phyloP scores from a whole-genome alignment of 2,888 invertebrate species.

The Holacanthella duospinosa region DNA sequence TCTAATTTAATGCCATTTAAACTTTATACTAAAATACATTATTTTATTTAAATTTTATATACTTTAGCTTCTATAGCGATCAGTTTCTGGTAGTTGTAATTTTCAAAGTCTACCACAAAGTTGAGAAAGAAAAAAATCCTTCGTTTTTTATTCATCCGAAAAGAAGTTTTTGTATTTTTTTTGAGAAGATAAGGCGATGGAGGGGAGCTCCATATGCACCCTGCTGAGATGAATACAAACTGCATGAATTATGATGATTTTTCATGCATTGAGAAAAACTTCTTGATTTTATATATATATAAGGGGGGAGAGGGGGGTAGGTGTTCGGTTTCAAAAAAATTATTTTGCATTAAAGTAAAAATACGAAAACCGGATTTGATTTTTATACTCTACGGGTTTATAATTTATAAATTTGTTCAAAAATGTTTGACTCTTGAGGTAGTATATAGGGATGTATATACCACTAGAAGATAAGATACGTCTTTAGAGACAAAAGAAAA shows the following conservation, averaged over 20 bases:
- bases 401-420: neutral
- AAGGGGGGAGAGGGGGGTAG: neutral
- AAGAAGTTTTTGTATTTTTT: neutral
- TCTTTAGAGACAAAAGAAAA: too few relatives aligned
- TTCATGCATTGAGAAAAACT: neutral
- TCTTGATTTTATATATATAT: neutral
- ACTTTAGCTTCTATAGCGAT: too few relatives aligned
- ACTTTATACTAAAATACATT: too few relatives aligned
- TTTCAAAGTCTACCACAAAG: too few relatives aligned
- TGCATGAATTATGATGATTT: constrained; percentile 5
- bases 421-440: neutral
- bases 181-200: neutral
- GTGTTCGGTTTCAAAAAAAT: too few relatives aligned
- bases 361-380: neutral
- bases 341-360: neutral
- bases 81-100: too few relatives aligned
- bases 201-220: constrained; percentile 7
- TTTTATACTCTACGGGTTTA: neutral
- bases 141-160: neutral
- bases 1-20: too few relatives aligned
- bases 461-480: too few relatives aligned
- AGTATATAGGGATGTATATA: too few relatives aligned
- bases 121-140: too few relatives aligned
- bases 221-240: constrained; percentile 4
- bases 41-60: too few relatives aligned